phyloP scores from a whole-genome alignment of 2,113 vertebrate species.

The Donacobius atricapilla region DNA sequence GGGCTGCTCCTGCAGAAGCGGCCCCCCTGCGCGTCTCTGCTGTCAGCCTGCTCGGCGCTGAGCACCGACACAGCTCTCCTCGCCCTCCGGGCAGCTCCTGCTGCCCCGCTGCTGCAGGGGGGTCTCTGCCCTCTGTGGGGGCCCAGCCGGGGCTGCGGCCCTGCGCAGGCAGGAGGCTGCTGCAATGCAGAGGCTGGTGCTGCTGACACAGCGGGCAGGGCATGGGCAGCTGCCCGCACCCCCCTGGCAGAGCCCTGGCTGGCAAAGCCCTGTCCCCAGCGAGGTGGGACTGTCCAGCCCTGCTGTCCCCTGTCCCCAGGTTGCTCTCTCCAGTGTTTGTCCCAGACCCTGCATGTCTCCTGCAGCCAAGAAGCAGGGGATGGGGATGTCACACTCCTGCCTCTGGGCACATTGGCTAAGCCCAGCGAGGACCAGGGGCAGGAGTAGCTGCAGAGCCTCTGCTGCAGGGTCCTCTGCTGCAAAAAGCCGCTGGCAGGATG shows the following conservation, averaged over 20 bases:
- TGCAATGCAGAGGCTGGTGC: constrained; percentile 49
- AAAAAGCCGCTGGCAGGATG: background rate
- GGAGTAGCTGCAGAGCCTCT: background rate
- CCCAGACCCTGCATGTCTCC: background rate
- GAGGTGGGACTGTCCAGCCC: background rate
- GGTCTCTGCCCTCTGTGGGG: background rate
- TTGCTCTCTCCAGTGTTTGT: background rate
- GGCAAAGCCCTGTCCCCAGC: background rate
- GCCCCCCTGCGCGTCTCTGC: background rate
- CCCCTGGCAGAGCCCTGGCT: background rate
- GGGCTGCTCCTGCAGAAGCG: background rate
- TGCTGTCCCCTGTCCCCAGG: background rate
- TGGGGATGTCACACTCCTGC: background rate
- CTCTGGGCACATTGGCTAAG: background rate
- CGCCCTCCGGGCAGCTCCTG: background rate
- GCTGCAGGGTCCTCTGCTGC: background rate
- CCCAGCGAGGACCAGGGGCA: background rate
- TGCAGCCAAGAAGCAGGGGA: background rate
- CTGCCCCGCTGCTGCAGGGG: background rate
- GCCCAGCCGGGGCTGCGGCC: background rate
- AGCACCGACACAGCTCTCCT: background rate
- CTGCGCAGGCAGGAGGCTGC: background rate
- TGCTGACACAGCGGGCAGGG: background rate
- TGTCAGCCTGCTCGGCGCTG: background rate
- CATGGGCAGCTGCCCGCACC: background rate